A percentile compares a stretch with the other conserved stretches of the same genome.
These are phyloP conservation scores for Papilio gigon DNA, from an alignment of 2,888 invertebrate species.

Conservation along the genomic window DNA sequence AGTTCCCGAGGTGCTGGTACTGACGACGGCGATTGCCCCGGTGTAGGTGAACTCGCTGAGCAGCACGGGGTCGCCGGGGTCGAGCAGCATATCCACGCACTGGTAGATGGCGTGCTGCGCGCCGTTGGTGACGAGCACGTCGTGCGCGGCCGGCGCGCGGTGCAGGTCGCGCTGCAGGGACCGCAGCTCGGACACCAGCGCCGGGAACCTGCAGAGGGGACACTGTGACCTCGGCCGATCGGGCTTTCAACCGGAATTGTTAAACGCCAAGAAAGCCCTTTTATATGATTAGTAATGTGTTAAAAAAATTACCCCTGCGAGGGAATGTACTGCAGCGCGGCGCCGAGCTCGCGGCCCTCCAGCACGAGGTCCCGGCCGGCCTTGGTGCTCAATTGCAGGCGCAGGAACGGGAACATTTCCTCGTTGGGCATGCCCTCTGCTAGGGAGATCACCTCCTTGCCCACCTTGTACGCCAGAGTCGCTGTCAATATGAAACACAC, in stretches of 20 bases:
- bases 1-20: too few species aligned
- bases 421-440: slow-evolving; percentile 90
- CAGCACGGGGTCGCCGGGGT: slow-evolving; percentile 86
- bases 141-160: slow-evolving; percentile 84
- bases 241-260: neutral
- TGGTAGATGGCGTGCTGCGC: slow-evolving; percentile 90
- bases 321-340: slow-evolving; percentile 89
- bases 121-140: slow-evolving; percentile 87
- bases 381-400: slow-evolving; percentile 82
- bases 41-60: slow-evolving; percentile 88
- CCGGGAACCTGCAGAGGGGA: slow-evolving; percentile 72
- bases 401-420: slow-evolving; percentile 86
- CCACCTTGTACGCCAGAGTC: slow-evolving; percentile 69
- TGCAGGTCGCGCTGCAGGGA: slow-evolving; percentile 85
- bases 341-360: slow-evolving; percentile 82
- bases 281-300: too few species aligned
- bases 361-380: slow-evolving; percentile 80
- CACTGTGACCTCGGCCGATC: neutral
- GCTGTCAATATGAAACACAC: slow-evolving; percentile 54
- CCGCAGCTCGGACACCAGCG: slow-evolving; percentile 83
- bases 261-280: too few species aligned
- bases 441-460: slow-evolving; percentile 80
- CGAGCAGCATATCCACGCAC: slow-evolving; percentile 87
- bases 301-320: slow-evolving; percentile 88
- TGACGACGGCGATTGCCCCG: slow-evolving; percentile 86